phyloP scores from a whole-genome alignment of 2,113 vertebrate species.

The Anhinga rufa region DNA sequence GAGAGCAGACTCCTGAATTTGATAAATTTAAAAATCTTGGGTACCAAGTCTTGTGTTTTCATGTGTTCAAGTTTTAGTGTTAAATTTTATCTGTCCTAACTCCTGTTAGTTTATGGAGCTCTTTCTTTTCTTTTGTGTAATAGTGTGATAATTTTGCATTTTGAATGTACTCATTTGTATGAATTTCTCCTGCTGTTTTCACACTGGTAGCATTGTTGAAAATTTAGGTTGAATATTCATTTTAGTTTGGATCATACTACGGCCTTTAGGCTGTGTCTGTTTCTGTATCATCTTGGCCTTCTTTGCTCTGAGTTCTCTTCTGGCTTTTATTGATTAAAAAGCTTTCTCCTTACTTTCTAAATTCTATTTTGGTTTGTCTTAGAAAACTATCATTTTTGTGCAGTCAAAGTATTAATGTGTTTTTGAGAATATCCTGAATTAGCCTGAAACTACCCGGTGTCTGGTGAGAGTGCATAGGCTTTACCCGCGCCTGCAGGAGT shows the following conservation, averaged over 20 bases:
- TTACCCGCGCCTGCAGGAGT: neutral
- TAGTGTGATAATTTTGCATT: neutral
- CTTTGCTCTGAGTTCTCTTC: neutral
- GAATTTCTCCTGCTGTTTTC: neutral
- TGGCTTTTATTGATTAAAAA: neutral
- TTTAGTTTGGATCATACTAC: neutral
- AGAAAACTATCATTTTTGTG: too few relatives aligned
- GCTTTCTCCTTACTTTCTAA: neutral
- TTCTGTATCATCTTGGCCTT: neutral
- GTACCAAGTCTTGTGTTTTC: neutral
- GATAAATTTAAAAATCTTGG: neutral
- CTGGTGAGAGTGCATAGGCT: neutral
- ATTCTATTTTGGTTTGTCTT: neutral
- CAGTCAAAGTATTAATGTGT: neutral
- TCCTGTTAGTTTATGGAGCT: neutral
- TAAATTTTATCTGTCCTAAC: neutral
- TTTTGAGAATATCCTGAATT: neutral
- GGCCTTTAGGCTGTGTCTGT: neutral
- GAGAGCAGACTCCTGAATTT: neutral
- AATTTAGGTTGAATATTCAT: neutral
- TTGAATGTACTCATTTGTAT: neutral
- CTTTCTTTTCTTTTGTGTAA: neutral
- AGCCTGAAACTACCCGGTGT: neutral
- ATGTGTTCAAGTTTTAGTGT: neutral
- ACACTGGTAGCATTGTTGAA: neutral